These are phyloP conservation scores for Tachuris rubrigastra DNA, from an alignment of 2,113 vertebrate species.

Conservation along the genomic window DNA sequence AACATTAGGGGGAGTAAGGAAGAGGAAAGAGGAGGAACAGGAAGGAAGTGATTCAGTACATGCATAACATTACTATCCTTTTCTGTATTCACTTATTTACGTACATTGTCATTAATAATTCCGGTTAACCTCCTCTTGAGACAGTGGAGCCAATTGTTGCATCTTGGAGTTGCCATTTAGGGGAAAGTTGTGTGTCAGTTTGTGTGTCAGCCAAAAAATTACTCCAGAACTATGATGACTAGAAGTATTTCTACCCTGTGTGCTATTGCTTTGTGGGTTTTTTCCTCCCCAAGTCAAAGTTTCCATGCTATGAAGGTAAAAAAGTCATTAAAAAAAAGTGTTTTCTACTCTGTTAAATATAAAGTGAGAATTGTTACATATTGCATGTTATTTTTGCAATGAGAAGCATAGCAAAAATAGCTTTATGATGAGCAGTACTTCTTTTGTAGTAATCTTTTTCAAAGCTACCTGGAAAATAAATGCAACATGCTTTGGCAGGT, in stretches of 20 bases:
- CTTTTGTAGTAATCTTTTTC: neutral
- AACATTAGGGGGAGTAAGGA: neutral
- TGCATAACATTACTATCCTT: neutral
- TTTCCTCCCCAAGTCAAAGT: neutral
- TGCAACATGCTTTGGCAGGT: slow-evolving; percentile 22
- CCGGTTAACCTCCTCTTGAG: neutral
- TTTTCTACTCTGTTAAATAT: neutral
- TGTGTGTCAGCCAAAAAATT: neutral
- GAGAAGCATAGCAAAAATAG: neutral
- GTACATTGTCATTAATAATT: neutral
- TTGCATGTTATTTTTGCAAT: neutral
- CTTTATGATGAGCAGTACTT: neutral
- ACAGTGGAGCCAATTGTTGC: neutral
- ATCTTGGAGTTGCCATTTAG: slow-evolving; percentile 3
- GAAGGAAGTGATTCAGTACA: slow-evolving; percentile 44
- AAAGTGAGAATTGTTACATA: neutral
- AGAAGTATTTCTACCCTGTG: neutral
- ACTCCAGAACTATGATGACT: neutral
- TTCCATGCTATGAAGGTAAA: neutral
- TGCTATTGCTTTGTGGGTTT: neutral
- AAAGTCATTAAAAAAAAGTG: neutral
- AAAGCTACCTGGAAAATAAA: slow-evolving; percentile 30
- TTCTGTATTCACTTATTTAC: neutral
- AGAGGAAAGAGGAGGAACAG: slow-evolving; percentile 50
- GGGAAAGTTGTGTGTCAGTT: neutral